phyloP scores from a whole-genome alignment of 2,888 invertebrate genomes.

The Dyspetes luteomarginatus region DNA sequence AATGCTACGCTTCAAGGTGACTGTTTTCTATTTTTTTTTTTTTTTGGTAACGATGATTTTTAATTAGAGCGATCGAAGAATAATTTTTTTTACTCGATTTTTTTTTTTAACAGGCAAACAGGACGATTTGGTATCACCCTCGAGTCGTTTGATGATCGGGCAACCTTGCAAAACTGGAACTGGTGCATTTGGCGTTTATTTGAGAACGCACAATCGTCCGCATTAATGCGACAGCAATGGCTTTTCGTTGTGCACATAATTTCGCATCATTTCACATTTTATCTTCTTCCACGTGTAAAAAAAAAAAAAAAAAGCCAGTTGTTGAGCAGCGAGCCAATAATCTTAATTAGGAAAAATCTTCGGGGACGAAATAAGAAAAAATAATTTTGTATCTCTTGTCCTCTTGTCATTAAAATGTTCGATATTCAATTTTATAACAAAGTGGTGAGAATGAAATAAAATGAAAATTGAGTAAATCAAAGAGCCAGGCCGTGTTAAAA shows the following conservation, averaged over 20 bases:
- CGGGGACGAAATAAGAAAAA: no score
- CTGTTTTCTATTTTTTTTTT: no score
- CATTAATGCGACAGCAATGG: neutral
- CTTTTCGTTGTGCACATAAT: neutral
- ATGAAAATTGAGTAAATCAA: neutral
- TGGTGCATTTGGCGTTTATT: constrained; percentile 85
- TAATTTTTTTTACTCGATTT: constrained; percentile 30
- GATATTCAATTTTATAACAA: neutral
- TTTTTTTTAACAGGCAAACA: constrained; percentile 86
- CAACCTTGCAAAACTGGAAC: constrained; percentile 93
- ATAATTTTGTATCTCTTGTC: no score
- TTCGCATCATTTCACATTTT: no score
- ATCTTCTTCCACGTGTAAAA: no score
- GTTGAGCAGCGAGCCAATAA: no score
- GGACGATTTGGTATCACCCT: constrained; percentile 93
- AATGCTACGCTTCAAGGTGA: constrained; percentile 89
- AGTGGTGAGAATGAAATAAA: neutral
- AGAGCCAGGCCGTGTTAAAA: neutral
- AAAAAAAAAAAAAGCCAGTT: no score
- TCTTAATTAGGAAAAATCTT: no score
- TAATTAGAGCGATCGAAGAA: neutral
- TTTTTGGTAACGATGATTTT: constrained; percentile 81
- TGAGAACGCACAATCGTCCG: constrained; percentile 40
- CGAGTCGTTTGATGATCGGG: constrained; percentile 94
- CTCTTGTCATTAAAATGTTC: neutral